Evolutionary conservation across 2,797 vertebrate genomes (phyloP).

Genomic region (Austrolebias charrua): DNA sequence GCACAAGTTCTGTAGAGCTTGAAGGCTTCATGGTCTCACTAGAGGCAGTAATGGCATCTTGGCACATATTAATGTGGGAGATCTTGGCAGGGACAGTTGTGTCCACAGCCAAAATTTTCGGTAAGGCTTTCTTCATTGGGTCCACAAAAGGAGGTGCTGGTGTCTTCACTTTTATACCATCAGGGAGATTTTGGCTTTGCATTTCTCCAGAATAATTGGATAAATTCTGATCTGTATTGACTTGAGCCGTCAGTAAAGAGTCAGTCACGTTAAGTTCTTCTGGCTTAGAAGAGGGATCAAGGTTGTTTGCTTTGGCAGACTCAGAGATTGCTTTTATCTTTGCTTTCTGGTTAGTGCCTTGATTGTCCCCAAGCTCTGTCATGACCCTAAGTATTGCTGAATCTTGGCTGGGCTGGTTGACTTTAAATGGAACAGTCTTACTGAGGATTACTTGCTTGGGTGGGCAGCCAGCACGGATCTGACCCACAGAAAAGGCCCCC

Average conservation of each 20-base stretch:
- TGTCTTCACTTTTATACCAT: conserved; percentile 77
- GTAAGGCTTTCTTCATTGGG: conserved; percentile 81
- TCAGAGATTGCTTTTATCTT: conserved; percentile 66
- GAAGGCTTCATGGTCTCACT: conserved; percentile 85
- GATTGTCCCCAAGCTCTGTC: conserved; percentile 72
- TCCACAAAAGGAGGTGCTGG: conserved; percentile 77
- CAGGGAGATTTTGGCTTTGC: conserved; percentile 76
- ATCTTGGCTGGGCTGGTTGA: conserved; percentile 76
- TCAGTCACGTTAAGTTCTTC: conserved; percentile 65
- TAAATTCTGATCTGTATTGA: conserved; percentile 67
- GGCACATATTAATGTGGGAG: conserved; percentile 77
- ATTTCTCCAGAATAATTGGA: conserved; percentile 72
- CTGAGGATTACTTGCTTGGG: conserved; percentile 80
- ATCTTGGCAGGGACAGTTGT: conserved; percentile 79
- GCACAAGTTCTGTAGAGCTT: conserved; percentile 82
- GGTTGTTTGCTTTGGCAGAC: conserved; percentile 65
- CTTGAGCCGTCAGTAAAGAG: conserved; percentile 45
- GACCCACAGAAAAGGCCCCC: conserved; percentile 86
- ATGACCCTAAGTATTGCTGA: conserved; percentile 66
- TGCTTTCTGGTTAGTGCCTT: conserved; percentile 71
- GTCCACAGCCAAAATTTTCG: conserved; percentile 78
- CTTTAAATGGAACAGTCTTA: conserved; percentile 85
- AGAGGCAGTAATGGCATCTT: conserved; percentile 83
- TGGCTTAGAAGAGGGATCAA: conserved; percentile 53
- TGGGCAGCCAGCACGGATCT: conserved; percentile 82